Percentiles rank a stretch among this genome's conserved stretches.
Evolutionary conservation across 2,113 vertebrate species (phyloP).

Genomic region (Apaloderma vittatum): DNA sequence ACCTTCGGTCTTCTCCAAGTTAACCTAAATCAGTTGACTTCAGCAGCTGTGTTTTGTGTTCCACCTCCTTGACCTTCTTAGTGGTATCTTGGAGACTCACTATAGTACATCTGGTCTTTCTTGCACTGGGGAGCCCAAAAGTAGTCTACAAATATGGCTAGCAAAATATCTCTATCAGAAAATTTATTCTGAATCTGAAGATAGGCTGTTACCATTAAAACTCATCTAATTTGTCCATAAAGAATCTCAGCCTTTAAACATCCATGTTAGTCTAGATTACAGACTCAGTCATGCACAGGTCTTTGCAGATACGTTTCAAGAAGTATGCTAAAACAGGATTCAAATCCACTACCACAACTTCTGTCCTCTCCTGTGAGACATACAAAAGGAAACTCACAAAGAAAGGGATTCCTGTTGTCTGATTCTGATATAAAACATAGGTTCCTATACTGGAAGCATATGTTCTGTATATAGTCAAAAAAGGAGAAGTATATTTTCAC

Average conservation of each 20-base stretch:
- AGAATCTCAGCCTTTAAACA: background rate
- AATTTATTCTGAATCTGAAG: background rate
- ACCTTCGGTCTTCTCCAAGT: background rate
- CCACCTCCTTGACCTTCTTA: background rate
- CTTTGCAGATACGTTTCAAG: background rate
- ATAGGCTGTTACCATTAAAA: background rate
- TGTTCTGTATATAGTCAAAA: background rate
- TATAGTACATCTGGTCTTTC: background rate
- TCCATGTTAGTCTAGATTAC: background rate
- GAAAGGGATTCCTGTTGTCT: background rate
- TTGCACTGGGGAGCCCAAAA: background rate
- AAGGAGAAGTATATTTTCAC: background rate
- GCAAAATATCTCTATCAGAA: background rate
- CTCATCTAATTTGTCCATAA: background rate
- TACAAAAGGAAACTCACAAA: background rate
- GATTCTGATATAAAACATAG: background rate
- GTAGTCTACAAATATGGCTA: background rate
- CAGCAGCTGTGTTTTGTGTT: background rate
- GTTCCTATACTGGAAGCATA: background rate
- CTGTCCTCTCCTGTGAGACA: background rate
- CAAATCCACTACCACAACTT: background rate
- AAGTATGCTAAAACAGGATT: background rate
- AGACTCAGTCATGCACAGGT: background rate
- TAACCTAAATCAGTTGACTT: background rate
- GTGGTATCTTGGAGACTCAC: fast-evolving